Evolutionary conservation across 2,113 vertebrate genomes (phyloP).

Genomic region (Rousettus leschenaultii): DNA sequence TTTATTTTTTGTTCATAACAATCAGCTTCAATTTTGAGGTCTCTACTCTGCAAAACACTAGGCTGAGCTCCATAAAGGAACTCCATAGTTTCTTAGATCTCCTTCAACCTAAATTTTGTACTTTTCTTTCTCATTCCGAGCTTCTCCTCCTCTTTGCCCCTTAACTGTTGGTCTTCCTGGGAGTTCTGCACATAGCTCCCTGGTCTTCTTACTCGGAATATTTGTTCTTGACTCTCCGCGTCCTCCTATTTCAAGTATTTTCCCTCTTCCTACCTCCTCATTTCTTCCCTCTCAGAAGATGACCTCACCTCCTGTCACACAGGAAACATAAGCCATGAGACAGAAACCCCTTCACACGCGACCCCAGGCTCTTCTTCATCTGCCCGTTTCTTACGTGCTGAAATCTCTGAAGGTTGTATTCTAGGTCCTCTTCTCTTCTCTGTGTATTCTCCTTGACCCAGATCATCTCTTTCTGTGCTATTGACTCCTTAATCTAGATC

Average conservation of each 20-base stretch:
- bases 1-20: not conserved
- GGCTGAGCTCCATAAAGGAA: not conserved
- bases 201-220: not conserved
- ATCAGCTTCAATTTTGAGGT: not conserved
- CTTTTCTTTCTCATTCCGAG: not conserved
- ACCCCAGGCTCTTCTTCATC: not conserved
- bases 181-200: not conserved
- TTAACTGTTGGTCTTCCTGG: not conserved
- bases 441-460: not conserved
- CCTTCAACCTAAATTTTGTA: constrained; percentile 2
- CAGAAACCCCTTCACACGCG: not conserved
- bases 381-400: not conserved
- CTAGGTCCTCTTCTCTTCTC: not conserved
- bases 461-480: constrained; percentile 9
- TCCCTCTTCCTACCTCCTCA: not conserved
- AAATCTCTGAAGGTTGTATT: constrained; percentile 1
- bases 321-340: not conserved
- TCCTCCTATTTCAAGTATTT: not conserved
- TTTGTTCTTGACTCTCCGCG: not conserved
- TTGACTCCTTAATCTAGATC: not conserved
- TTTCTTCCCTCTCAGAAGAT: constrained; percentile 26
- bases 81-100: not conserved
- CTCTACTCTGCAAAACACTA: constrained; percentile 7
- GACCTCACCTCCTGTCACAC: not conserved
- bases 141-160: not conserved